Base-by-base conservation (phyloP, 2,797 vertebrate species). In the Vespertilio murinus region DNA sequence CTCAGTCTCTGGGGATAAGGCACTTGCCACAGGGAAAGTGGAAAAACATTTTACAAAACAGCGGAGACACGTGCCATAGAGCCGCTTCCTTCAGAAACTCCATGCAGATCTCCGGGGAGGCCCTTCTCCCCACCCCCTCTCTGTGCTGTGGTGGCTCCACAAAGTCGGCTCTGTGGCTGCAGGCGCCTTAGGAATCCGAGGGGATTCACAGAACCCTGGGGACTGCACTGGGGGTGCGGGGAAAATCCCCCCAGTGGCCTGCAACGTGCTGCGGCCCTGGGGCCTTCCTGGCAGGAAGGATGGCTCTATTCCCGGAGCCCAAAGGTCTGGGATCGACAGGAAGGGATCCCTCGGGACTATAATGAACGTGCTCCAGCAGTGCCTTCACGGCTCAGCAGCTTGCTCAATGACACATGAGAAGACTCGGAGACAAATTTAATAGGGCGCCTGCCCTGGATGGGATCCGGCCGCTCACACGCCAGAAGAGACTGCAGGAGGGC, bases 341-440 rank as follows among this genome's bases (percentile, higher is more conserved):
- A 86, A 96, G 61, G 74, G 59, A 10, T 82, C 95, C 96, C 95
- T 64, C 1, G 69, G 95, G 70, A 85, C 78, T 3, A 1, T 54
- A 93, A 89, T 16, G 73, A 91, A 82, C 30, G 45, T 13, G 80
- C 92, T 95, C 70, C 59, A 30, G 92, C 90, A 88, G 78, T 0
- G 40, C 65, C 30, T 3, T 83, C 79, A 8, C 17, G 1, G 54
- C 74, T 95, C 88, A 93, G 94, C 93, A 81, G 89, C 88, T 94
- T 90, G 92, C 95, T 94, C 94, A 92, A 97, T 73, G 95, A 88
- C 92, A 95, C 71, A 17, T 1, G 94, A 90, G 95, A 95, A 35
- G 96, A 47, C 84, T 49, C 1, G 0, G 2, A 69, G 70, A 78
- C 93, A 56, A 69, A 90, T 89, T 65, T 84, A 42, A 2, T 25